phyloP scores from a whole-genome alignment of 2,797 vertebrate species.

The Okamejei kenojei region DNA sequence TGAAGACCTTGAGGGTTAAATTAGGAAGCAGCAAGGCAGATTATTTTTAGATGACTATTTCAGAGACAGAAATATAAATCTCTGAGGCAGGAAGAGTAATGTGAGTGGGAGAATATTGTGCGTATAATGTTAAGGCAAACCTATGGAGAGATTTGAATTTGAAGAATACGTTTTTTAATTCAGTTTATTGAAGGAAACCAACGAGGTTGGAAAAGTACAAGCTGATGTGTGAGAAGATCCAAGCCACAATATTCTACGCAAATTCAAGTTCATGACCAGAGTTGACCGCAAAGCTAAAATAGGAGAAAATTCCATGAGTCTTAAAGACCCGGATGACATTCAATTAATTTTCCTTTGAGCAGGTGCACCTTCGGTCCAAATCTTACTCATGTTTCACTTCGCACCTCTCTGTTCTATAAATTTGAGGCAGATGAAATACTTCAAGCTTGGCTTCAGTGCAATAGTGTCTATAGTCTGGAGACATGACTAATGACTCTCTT shows the following conservation, averaged over 20 bases:
- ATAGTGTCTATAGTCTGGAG: not conserved
- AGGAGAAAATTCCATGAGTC: not conserved
- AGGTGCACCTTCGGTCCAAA: not conserved
- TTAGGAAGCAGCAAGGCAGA: too few relatives aligned
- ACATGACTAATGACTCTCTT: slow-evolving; percentile 18
- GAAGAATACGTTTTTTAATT: not conserved
- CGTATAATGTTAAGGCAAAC: not conserved
- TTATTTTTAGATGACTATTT: not conserved
- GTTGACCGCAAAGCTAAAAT: not conserved
- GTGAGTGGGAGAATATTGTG: not conserved
- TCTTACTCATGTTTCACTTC: not conserved
- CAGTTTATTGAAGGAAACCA: not conserved
- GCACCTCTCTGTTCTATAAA: not conserved
- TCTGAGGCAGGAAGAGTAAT: not conserved
- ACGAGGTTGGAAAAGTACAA: not conserved
- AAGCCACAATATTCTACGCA: not conserved
- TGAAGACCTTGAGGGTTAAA: not conserved
- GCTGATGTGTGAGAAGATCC: not conserved
- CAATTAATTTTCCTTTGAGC: slow-evolving; percentile 3
- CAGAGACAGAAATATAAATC: not conserved
- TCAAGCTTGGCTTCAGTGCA: not conserved
- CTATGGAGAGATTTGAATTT: not conserved
- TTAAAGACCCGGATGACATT: not conserved
- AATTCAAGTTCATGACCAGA: not conserved
- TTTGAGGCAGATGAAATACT: not conserved